Evolutionary conservation across 2,113 vertebrate genomes (phyloP).

Genomic region (Phalacrocorax aristotelis): DNA sequence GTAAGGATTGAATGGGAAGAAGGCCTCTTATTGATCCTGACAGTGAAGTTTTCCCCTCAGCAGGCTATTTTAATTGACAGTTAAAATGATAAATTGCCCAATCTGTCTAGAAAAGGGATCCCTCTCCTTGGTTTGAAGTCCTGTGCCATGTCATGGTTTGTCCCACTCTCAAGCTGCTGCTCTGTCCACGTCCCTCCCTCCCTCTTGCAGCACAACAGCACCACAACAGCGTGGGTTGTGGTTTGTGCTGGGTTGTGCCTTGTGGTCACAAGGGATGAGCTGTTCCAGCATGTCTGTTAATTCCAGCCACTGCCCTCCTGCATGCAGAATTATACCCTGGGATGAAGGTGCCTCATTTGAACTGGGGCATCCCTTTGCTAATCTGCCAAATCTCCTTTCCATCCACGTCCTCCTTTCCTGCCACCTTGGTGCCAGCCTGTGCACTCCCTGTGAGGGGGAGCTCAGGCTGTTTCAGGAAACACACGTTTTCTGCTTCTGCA

Average conservation of each 20-base stretch:
- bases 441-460: not conserved
- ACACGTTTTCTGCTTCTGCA: not conserved
- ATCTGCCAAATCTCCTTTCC: not conserved
- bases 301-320: not conserved
- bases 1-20: not conserved
- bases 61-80: not conserved
- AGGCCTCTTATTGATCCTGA: not conserved
- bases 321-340: not conserved
- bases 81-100: not conserved
- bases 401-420: not conserved
- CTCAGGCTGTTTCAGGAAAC: not conserved
- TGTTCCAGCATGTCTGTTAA: not conserved
- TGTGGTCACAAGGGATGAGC: not conserved
- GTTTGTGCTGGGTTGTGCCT: not conserved
- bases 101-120: not conserved
- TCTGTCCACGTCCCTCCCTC: not conserved
- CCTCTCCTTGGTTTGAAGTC: not conserved
- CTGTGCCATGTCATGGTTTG: not conserved
- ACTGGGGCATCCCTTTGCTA: accelerated
- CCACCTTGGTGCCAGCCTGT: not conserved
- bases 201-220: not conserved
- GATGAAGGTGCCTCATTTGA: not conserved
- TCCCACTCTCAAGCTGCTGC: not conserved
- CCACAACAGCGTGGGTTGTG: not conserved
- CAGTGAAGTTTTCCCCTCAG: not conserved